These are phyloP conservation scores for Intellagama lesueurii DNA, from an alignment of 2,797 vertebrate species.

Conservation along the genomic window DNA sequence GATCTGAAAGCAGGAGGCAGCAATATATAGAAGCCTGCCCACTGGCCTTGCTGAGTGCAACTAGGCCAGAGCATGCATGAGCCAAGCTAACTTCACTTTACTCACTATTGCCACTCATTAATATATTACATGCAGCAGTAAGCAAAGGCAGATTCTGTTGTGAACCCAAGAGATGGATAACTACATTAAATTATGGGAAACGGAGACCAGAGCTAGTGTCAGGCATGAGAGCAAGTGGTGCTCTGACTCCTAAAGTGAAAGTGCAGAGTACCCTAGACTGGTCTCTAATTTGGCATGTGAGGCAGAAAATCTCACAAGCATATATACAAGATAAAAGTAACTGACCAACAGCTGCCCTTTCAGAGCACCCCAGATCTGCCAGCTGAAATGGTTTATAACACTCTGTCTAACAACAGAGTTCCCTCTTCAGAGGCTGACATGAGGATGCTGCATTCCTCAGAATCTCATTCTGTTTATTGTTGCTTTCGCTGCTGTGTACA, in stretches of 20 bases:
- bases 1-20: conserved; percentile 75
- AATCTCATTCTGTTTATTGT: background rate
- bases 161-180: background rate
- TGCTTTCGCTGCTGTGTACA: background rate
- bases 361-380: background rate
- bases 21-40: background rate
- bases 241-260: background rate
- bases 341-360: background rate
- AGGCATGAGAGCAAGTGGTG: background rate
- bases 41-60: background rate
- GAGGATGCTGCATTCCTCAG: too few species aligned
- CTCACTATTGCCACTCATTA: background rate
- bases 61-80: background rate
- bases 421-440: background rate
- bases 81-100: background rate
- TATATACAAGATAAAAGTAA: background rate
- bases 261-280: background rate
- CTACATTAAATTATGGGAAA: background rate
- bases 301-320: background rate
- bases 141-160: background rate
- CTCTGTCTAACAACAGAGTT: background rate
- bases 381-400: background rate
- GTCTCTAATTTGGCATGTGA: background rate
- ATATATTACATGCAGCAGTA: background rate
- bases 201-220: background rate